These are phyloP conservation scores for Paradisaea rubra DNA, from an alignment of 2,113 vertebrate genomes.

Conservation along the genomic window DNA sequence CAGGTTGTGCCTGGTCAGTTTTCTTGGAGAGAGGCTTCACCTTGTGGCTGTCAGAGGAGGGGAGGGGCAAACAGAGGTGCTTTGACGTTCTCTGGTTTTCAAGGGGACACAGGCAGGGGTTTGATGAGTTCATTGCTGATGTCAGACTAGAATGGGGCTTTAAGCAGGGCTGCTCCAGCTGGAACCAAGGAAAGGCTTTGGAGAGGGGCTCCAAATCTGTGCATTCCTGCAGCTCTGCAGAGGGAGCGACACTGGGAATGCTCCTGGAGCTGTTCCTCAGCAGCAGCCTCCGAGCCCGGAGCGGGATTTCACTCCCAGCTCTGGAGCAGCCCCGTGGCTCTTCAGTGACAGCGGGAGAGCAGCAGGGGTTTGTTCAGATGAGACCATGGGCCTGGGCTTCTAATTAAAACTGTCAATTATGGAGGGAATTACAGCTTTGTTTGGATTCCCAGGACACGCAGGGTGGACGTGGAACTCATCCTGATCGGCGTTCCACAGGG, in stretches of 20 bases:
- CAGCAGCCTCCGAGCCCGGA: rapidly evolving
- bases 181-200: neutral
- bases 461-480: neutral
- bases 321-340: neutral
- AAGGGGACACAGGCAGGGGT: neutral
- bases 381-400: neutral
- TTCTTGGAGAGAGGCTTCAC: neutral
- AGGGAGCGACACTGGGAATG: neutral
- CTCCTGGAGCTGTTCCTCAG: neutral
- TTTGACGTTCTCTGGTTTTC: neutral
- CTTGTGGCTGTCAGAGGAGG: neutral
- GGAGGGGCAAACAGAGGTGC: neutral
- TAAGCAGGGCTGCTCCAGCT: neutral
- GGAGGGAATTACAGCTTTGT: neutral
- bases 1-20: neutral
- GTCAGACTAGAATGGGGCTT: neutral
- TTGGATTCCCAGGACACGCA: neutral
- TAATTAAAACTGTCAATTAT: neutral
- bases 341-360: neutral
- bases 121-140: neutral
- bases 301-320: rapidly evolving
- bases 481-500: neutral
- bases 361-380: neutral
- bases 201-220: neutral
- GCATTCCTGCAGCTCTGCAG: neutral